Evolutionary conservation across 2,888 invertebrate species (phyloP), one percentile per base, ranked within the genome.

Genomic region (Gymnoscelis rufifasciata): DNA sequence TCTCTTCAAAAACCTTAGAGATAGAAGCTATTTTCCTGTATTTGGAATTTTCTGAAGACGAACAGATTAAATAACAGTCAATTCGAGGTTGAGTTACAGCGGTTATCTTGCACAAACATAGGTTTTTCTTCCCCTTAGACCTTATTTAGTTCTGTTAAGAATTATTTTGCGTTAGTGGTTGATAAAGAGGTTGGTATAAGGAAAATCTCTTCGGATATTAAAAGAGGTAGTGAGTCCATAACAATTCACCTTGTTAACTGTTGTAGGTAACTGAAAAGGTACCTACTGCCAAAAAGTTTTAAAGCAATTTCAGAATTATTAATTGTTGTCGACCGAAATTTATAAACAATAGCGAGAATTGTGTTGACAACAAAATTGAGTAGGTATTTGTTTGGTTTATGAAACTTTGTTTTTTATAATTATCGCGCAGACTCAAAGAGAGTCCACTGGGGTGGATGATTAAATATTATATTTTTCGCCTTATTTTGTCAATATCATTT

Each of bases 201-300:
- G 39, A 54, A 56, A 69, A 67, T 65, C 59, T 67, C 56, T 60
- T 58, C 52, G 59, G 64, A 58, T 66, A 64, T 67, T 68, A 66
- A 67, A 68, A 64, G 56, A 60, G 54, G 54, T 74, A 66, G 62
- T 45, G 64, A 66, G 65, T 57, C 51, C 46, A 52, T 71, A 66
- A 68, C 61, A 65, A 69, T 59, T 69, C 58, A 66, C 65, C 72
- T 70, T 69, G 68, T 73, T 70, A 71, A 48, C 40, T 49, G 48
- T 55, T 43, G 45, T 47, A 19, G 15, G 15, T 35, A 47, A 33
- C 37, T 52, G 43, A 37, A 47, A 52, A 44, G 43, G 41, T 6
- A 3, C 13, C 7, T 13, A 7, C 6, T n/a, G 15, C 31, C 41
- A 52, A 19, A 19, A 19, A 19, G 19, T 19, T 19, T 19, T 19